Evolutionary conservation across 2,113 vertebrate species (phyloP).

Genomic region (Heliornis fulica): DNA sequence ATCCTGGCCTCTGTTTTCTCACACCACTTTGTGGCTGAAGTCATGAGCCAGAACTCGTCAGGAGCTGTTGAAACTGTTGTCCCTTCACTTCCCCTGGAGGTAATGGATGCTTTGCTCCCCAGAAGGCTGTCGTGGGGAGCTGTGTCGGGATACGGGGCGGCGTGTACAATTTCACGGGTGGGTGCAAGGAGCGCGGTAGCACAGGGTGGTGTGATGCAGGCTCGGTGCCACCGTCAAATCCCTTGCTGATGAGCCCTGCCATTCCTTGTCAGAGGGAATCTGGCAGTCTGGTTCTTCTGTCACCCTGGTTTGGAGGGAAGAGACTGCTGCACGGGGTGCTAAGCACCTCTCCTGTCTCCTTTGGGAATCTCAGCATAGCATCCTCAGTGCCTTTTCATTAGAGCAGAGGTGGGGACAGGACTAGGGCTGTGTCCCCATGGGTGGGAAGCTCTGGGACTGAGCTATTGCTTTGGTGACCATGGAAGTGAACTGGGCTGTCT

Average conservation of each 20-base stretch:
- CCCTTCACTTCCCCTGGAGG: neutral
- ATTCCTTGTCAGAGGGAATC: fast-evolving
- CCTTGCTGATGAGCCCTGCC: neutral
- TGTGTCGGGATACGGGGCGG: neutral
- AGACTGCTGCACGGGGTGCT: neutral
- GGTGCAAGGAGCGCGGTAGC: fast-evolving
- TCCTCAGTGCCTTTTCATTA: neutral
- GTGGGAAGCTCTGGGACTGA: neutral
- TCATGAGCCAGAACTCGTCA: neutral
- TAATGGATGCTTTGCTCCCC: neutral
- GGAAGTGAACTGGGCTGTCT: neutral
- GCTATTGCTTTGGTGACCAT: neutral
- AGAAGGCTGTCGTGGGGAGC: neutral
- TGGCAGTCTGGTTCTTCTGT: neutral
- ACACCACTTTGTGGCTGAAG: neutral
- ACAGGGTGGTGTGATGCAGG: fast-evolving
- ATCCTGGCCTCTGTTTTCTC: neutral
- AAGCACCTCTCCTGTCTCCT: neutral
- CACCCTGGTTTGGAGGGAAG: neutral
- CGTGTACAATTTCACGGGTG: neutral
- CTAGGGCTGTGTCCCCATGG: neutral
- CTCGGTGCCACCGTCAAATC: neutral
- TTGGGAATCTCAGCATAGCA: neutral
- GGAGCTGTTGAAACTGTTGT: neutral
- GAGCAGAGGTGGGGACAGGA: neutral